Conservation (phyloP, 2,888 invertebrate genomes). For the Drosophila nigricruria region DNA sequence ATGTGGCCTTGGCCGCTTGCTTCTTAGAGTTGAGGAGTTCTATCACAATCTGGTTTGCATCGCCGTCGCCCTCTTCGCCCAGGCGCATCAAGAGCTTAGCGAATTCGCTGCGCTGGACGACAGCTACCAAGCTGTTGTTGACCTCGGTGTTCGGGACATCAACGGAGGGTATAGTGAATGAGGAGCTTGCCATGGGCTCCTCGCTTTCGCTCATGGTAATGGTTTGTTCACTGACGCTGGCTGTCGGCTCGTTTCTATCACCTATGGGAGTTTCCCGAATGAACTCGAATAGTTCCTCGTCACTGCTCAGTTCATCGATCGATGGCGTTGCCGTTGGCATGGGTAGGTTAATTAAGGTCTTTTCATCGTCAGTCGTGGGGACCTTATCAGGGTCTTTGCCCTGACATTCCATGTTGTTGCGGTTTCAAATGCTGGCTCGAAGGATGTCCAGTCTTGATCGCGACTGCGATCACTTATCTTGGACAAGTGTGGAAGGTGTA, state of each 20-base stretch:
- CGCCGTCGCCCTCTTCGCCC: constrained; percentile 62
- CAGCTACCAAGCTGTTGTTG: constrained; percentile 29
- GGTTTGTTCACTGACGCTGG: constrained; percentile 13
- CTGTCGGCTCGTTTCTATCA: constrained; percentile 6
- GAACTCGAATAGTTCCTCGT: constrained; percentile 15
- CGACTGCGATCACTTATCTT: constrained; percentile 20
- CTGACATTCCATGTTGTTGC: constrained; percentile 30
- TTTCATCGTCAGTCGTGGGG: constrained; percentile 14
- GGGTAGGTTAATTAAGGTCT: constrained; percentile 5
- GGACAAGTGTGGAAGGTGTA: constrained; percentile 14
- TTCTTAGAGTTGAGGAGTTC: constrained; percentile 48
- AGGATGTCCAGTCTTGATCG: constrained; percentile 17
- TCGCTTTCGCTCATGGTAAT: constrained; percentile 24
- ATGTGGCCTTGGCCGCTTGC: constrained; percentile 17
- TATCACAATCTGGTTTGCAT: constrained; percentile 63
- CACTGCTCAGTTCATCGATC: constrained; percentile 11
- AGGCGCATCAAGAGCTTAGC: constrained; percentile 46
- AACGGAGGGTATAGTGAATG: constrained; percentile 4
- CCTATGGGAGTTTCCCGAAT: constrained; percentile 10
- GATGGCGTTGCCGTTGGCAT: not conserved
- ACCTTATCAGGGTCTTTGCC: constrained; percentile 12
- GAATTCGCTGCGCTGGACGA: constrained; percentile 47
- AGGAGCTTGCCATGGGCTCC: constrained; percentile 29
- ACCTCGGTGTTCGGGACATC: not conserved
- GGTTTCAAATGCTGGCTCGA: constrained; percentile 12